Percentiles rank a stretch among this genome's conserved stretches.
phyloP scores from a whole-genome alignment of 2,888 invertebrate species.

The Cabera pusaria region DNA sequence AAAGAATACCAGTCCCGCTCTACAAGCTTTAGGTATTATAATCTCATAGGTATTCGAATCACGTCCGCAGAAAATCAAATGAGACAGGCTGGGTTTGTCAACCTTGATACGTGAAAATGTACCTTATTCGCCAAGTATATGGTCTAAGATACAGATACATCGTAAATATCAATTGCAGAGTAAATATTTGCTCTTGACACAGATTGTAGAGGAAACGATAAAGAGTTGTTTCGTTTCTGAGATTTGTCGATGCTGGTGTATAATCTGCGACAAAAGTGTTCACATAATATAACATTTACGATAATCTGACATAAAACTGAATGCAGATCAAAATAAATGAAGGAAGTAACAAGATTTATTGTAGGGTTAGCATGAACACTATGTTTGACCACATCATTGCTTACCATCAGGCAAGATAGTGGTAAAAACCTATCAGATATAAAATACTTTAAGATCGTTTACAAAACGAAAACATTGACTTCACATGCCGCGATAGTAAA shows the following conservation, averaged over 20 bases:
- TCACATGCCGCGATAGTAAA: no score
- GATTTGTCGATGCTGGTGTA: slow-evolving; percentile 44
- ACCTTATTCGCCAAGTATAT: slow-evolving; percentile 34
- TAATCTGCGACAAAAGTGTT: slow-evolving; percentile 18
- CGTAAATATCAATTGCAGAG: slow-evolving; percentile 23
- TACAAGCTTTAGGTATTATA: slow-evolving; percentile 7
- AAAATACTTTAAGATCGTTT: no score
- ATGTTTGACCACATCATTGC: no score
- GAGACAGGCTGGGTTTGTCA: slow-evolving; percentile 26
- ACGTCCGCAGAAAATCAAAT: slow-evolving; percentile 43
- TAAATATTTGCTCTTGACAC: slow-evolving; percentile 63
- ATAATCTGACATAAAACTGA: no score
- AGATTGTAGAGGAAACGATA: slow-evolving; percentile 63
- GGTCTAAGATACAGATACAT: slow-evolving; percentile 13
- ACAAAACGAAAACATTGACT: no score
- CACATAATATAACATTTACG: no score
- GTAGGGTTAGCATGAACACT: no score
- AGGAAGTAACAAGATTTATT: no score
- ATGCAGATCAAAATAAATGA: no score
- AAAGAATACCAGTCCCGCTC: no score
- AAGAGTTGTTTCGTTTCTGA: slow-evolving; percentile 47
- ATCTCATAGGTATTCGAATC: slow-evolving; percentile 52
- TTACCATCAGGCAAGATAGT: no score
- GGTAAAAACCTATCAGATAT: no score
- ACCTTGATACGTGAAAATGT: slow-evolving; percentile 29